Evolutionary conservation across 1,140 invertebrate species (phyloP), one percentile per base, ranked within the genome.

Genomic region (Aporrectodea caliginosa): DNA sequence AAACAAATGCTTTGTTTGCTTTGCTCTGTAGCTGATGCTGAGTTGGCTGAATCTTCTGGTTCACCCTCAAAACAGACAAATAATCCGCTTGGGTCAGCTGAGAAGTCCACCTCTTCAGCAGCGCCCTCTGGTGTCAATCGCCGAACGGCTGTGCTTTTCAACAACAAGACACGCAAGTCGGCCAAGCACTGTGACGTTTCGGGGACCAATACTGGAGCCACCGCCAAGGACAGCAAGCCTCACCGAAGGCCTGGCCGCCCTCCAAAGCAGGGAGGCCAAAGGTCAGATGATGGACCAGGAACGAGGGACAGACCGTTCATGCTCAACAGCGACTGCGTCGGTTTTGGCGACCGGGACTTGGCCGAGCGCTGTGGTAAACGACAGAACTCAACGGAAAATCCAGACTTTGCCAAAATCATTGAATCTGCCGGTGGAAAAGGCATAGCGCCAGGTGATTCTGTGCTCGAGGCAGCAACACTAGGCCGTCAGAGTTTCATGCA

Each of bases 101-200:
- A 68, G 12, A n/a, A 34, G 27, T 29, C 30, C 22, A 32, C 69
- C 30, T 27, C 69, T n/a, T 72, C 78, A 78, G 84, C 78, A 30
- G 88, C 86, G 70, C 89, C 87, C 27, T 84, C 90, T 58, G 92
- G 93, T 43, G 93, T 95, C 0, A 95, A 95, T 87, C 90, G 94
- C 72, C 89, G 94, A 84, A 95, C 93, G 29, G 92, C 93, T n/a
- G 93, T 95, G 58, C 85, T 95, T 2, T 93, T 95, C 82, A 94
- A 93, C 1, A 91, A 93, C 69, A 95, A 95, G 87, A 91, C 91
- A 0, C 69, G 77, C n/a, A 74, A 35, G 77, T 34, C 71, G 30
- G 1, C 43, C 77, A 69, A 83, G 81, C 73, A n/a, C 73, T 30
- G 73, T 34, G 22, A 75, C 16, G 12, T 75, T 34, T 69, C 82